phyloP scores from a whole-genome alignment of 2,888 invertebrate genomes.

The Amblyjoppa fuscipennis region DNA sequence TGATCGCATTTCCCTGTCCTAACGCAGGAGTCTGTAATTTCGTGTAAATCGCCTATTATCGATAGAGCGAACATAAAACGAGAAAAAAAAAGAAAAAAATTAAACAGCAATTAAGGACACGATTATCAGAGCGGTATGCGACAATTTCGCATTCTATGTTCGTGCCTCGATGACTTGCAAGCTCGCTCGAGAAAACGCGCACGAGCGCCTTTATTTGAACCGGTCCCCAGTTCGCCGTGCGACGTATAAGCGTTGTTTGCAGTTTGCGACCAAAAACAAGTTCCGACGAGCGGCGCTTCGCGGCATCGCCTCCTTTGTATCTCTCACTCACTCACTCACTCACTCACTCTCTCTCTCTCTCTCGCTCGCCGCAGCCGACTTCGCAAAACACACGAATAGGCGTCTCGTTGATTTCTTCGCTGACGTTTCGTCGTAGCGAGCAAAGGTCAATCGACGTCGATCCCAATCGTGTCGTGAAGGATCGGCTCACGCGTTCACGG shows the following conservation, averaged over 20 bases:
- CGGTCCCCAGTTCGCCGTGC: not conserved
- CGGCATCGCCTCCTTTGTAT: not conserved
- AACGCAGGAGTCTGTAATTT: no score
- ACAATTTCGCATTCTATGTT: not conserved
- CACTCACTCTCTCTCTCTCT: not conserved
- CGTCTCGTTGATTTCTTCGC: conserved; percentile 29
- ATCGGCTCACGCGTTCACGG: conserved; percentile 11
- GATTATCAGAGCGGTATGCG: not conserved
- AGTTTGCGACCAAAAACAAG: not conserved
- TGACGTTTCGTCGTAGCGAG: conserved; percentile 36
- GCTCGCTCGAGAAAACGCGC: not conserved
- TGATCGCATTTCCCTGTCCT: no score
- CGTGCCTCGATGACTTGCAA: not conserved
- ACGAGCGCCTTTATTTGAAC: not conserved
- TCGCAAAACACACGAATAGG: not conserved
- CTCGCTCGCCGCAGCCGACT: not conserved
- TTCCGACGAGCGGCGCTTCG: not conserved
- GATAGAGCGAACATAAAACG: no score
- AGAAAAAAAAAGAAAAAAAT: not conserved
- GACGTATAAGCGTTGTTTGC: not conserved
- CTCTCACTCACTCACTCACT: no score
- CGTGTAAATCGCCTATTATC: no score
- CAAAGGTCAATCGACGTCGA: conserved; percentile 65
- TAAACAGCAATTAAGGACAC: not conserved
- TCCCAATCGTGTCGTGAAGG: conserved; percentile 26